These are phyloP conservation scores for Neocrepidodera transversa DNA, from an alignment of 2,888 invertebrate species.

Conservation along the genomic window DNA sequence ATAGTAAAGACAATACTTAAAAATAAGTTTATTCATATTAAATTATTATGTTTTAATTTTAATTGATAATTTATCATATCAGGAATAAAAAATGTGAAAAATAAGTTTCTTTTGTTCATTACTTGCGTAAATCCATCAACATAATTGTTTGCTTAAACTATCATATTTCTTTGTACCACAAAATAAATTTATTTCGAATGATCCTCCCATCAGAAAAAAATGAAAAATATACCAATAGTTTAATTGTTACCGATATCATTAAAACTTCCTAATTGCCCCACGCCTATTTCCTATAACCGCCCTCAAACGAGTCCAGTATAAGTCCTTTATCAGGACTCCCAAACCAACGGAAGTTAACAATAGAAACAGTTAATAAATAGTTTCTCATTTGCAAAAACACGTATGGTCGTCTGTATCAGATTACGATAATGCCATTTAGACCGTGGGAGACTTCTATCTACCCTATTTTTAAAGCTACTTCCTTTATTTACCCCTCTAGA, in stretches of 20 bases:
- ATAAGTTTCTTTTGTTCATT: no score
- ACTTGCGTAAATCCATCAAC: no score
- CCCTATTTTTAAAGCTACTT: conserved; percentile 33
- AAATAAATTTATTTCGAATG: not conserved
- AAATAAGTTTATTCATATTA: no score
- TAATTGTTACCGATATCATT: conserved; percentile 30
- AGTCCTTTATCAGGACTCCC: conserved; percentile 38
- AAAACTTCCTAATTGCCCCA: conserved; percentile 32
- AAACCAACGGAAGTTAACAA: conserved; percentile 44
- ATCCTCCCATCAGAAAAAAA: not conserved
- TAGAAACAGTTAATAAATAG: conserved; percentile 56
- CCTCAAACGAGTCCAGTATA: conserved; percentile 29
- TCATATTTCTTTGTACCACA: not conserved
- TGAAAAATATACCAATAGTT: not conserved
- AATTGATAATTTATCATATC: no score
- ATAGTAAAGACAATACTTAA: no score
- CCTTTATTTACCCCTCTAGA: conserved; percentile 40
- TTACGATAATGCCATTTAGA: conserved; percentile 56
- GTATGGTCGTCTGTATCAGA: conserved; percentile 58
- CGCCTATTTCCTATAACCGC: conserved; percentile 34
- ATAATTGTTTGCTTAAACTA: no score
- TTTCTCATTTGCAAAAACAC: conserved; percentile 60
- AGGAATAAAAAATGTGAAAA: no score
- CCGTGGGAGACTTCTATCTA: conserved; percentile 51
- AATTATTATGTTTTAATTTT: no score